Conservation (phyloP, 2,888 invertebrate genomes). For the Drosophila meridionalis region DNA sequence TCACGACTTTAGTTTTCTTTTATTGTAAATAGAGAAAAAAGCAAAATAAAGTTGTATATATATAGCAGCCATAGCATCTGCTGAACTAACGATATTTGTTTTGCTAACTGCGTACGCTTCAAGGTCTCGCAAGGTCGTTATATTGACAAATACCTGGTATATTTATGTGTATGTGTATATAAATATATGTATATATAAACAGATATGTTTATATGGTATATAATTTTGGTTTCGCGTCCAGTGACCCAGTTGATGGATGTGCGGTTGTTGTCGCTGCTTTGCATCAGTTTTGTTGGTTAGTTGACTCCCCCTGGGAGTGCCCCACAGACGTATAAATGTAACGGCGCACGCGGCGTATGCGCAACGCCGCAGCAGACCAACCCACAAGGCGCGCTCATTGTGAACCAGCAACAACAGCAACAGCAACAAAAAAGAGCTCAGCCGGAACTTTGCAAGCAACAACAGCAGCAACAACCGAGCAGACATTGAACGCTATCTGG, state of each 20-base stretch:
- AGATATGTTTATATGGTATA: slow-evolving; percentile 12
- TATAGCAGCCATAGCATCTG: slow-evolving; percentile 9
- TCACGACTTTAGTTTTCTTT: neutral
- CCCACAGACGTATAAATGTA: slow-evolving; percentile 32
- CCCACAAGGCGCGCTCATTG: slow-evolving; percentile 59
- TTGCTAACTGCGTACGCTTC: slow-evolving; percentile 57
- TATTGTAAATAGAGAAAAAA: neutral
- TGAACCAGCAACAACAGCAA: slow-evolving; percentile 25
- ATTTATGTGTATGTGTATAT: neutral
- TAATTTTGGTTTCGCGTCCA: slow-evolving; percentile 68
- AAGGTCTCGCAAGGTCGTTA: slow-evolving; percentile 84
- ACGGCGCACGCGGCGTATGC: slow-evolving; percentile 71
- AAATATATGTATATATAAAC: neutral
- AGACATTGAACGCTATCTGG: slow-evolving; percentile 53
- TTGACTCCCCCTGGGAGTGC: slow-evolving; percentile 27
- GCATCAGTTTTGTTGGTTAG: slow-evolving; percentile 13
- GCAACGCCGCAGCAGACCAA: slow-evolving; percentile 58
- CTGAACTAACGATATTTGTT: slow-evolving; percentile 27
- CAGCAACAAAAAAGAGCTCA: slow-evolving; percentile 44
- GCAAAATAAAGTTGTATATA: neutral
- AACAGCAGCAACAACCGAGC: slow-evolving; percentile 25
- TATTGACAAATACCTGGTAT: slow-evolving; percentile 29
- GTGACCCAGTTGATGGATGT: slow-evolving; percentile 79
- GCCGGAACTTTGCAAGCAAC: slow-evolving; percentile 68
- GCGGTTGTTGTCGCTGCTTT: slow-evolving; percentile 17